Percentiles rank a stretch among this genome's conserved stretches.
Evolutionary conservation across 2,888 invertebrate genomes (phyloP).

Genomic region (Elysia crispata): DNA sequence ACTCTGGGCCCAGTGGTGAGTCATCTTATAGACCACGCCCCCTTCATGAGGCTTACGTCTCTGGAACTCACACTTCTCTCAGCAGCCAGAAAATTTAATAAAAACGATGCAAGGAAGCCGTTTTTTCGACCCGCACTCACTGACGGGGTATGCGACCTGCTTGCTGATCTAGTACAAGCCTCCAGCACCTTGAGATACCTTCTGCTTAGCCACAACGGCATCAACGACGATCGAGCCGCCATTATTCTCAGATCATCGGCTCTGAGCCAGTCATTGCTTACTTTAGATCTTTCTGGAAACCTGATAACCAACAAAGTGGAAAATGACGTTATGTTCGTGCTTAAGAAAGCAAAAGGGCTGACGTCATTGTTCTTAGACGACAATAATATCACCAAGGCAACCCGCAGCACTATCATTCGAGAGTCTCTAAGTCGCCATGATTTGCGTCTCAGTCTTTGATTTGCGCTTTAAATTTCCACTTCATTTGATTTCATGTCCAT

Average conservation of each 20-base stretch:
- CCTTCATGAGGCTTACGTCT: constrained; percentile 29
- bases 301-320: constrained; percentile 49
- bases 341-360: constrained; percentile 36
- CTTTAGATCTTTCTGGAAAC: constrained; percentile 54
- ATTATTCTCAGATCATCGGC: constrained; percentile 43
- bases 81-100: constrained; percentile 49
- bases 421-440: constrained; percentile 48
- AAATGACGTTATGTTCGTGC: constrained; percentile 49
- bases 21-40: constrained; percentile 24
- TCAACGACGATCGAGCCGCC: constrained; percentile 47
- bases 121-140: constrained; percentile 49
- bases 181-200: constrained; percentile 48
- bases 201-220: constrained; percentile 50
- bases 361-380: constrained; percentile 49
- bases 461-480: too few species aligned
- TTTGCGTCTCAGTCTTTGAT: constrained; percentile 51
- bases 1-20: constrained; percentile 45
- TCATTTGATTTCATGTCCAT: too few species aligned
- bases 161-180: constrained; percentile 44
- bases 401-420: constrained; percentile 46
- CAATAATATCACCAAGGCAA: constrained; percentile 49
- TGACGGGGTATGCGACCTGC: constrained; percentile 33
- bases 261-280: constrained; percentile 34
- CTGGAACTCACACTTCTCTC: constrained; percentile 51
- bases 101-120: constrained; percentile 47